Conservation (phyloP, 2,888 invertebrate species). For the Cetonia aurata region DNA sequence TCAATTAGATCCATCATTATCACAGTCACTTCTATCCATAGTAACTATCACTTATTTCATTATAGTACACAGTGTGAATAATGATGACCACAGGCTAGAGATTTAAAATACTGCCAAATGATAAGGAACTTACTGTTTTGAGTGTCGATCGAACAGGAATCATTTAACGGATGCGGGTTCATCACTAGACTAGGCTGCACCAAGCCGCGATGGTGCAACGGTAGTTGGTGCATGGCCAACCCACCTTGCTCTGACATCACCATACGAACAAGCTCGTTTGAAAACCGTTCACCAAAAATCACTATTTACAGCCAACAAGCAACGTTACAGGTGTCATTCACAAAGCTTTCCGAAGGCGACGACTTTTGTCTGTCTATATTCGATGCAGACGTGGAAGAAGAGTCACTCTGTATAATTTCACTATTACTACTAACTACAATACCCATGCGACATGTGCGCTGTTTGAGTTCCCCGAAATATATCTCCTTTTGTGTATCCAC, state of each 20-base stretch:
- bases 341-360: constrained; percentile 18
- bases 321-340: constrained; percentile 14
- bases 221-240: constrained; percentile 76
- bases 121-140: constrained; percentile 62
- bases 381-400: neutral
- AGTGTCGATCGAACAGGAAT: constrained; percentile 63
- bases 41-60: too few species aligned
- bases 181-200: constrained; percentile 73
- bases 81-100: too few species aligned
- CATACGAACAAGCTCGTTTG: constrained; percentile 67
- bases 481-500: constrained; percentile 26
- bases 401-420: constrained; percentile 34
- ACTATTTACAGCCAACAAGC: constrained; percentile 26
- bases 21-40: too few species aligned
- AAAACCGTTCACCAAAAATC: constrained; percentile 52
- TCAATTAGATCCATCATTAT: too few species aligned
- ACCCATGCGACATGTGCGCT: constrained; percentile 11
- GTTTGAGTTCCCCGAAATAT: constrained; percentile 21
- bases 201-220: constrained; percentile 71
- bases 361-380: neutral
- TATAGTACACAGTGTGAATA: too few species aligned
- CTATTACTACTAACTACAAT: constrained; percentile 11
- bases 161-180: constrained; percentile 67
- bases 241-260: constrained; percentile 77
- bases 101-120: too few species aligned